Evolutionary conservation across 2,113 vertebrate species (phyloP).

Genomic region (Chaetorhynchus papuensis): DNA sequence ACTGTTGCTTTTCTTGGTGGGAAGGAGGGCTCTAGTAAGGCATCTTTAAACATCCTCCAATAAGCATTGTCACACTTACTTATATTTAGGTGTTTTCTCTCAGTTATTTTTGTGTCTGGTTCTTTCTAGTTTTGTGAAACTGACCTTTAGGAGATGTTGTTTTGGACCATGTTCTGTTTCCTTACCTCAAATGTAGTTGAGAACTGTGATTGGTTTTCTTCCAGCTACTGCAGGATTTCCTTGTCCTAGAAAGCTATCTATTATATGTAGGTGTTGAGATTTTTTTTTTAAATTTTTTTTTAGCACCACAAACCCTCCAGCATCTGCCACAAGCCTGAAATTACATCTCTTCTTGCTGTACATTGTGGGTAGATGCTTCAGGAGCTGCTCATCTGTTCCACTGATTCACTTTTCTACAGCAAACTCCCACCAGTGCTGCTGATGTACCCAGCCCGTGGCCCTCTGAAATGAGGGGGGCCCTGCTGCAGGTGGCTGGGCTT

Average conservation of each 20-base stretch:
- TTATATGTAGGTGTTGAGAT: background rate
- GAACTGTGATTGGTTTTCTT: background rate
- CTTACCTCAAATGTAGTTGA: background rate
- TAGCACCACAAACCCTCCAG: background rate
- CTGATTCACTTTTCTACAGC: background rate
- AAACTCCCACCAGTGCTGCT: background rate
- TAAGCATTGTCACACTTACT: background rate
- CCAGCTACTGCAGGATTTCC: conserved; percentile 30
- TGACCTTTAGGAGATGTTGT: background rate
- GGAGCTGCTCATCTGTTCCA: background rate
- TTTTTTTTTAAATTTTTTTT: background rate
- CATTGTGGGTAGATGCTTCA: background rate
- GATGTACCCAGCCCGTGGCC: background rate
- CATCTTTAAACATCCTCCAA: background rate
- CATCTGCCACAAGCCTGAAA: conserved; percentile 39
- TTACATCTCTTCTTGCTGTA: background rate
- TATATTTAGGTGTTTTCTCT: conserved; percentile 1
- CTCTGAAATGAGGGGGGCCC: background rate
- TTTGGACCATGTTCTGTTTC: background rate
- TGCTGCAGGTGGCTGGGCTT: background rate
- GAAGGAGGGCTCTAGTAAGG: background rate
- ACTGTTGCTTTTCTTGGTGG: background rate
- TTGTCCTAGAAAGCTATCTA: conserved; percentile 9
- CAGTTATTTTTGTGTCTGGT: background rate
- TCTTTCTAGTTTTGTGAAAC: background rate